phyloP scores from a whole-genome alignment of 2,888 invertebrate genomes.

The Sthenelais limicola region DNA sequence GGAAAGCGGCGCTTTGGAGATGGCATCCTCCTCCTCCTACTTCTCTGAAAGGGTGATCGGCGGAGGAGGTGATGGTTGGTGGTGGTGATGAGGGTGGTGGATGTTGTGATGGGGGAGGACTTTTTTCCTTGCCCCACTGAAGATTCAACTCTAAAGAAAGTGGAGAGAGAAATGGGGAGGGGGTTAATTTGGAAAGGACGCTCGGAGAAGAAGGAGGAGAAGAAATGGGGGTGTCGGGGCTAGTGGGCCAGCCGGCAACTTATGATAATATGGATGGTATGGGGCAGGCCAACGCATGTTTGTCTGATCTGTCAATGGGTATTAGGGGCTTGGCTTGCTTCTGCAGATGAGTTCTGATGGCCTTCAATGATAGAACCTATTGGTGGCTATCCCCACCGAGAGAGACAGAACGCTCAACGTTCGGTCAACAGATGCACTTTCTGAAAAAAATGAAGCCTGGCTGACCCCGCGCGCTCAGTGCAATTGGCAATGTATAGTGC shows the following conservation, averaged over 20 bases:
- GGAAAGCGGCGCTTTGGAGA: no score
- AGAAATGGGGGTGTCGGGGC: background rate
- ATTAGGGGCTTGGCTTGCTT: slow-evolving; percentile 16
- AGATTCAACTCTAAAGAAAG: no score
- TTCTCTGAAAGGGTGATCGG: background rate
- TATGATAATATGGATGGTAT: slow-evolving; percentile 3
- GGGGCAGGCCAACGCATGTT: slow-evolving; percentile 3
- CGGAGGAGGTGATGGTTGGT: background rate
- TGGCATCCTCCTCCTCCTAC: no score
- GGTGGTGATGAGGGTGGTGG: background rate
- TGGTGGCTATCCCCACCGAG: slow-evolving; percentile 12
- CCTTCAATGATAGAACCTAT: slow-evolving; percentile 39
- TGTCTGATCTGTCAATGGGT: slow-evolving; percentile 40
- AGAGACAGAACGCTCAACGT: slow-evolving; percentile 5
- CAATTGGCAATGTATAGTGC: background rate
- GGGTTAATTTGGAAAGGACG: background rate
- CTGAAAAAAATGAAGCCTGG: slow-evolving; percentile 7
- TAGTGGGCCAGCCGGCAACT: background rate
- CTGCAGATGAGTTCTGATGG: slow-evolving; percentile 34
- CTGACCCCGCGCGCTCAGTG: background rate
- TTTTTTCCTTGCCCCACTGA: no score
- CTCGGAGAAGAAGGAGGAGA: background rate
- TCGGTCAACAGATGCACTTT: slow-evolving; percentile 34
- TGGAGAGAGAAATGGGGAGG: background rate
- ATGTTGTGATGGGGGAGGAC: no score